These are phyloP conservation scores for Ceratina calcarata DNA, from an alignment of 1,140 invertebrate genomes.

Conservation along the genomic window DNA sequence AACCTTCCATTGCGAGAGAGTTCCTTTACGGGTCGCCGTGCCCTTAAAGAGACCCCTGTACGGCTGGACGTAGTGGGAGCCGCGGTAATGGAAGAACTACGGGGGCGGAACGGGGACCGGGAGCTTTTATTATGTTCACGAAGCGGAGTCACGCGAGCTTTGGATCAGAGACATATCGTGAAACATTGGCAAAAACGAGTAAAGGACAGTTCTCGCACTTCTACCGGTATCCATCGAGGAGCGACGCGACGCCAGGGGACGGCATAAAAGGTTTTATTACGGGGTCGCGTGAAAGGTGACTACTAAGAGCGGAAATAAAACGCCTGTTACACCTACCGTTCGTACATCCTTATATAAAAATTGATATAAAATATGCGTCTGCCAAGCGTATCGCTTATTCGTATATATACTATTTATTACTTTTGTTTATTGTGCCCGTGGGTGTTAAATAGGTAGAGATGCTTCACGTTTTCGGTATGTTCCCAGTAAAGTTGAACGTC, in stretches of 20 bases:
- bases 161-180: conserved; percentile 37
- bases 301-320: conserved; percentile 49
- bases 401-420: background rate
- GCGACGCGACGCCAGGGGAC: background rate
- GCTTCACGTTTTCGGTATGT: too few species aligned
- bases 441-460: too few species aligned
- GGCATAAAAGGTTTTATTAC: conserved; percentile 64
- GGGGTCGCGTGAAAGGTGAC: conserved; percentile 29
- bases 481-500: too few species aligned
- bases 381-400: background rate
- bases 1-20: conserved; percentile 4
- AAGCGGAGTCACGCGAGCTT: conserved; percentile 55
- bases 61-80: conserved; percentile 6
- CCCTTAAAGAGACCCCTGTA: conserved; percentile 34
- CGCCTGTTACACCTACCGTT: conserved; percentile 45
- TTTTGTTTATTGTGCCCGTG: too few species aligned
- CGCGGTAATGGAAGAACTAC: conserved; percentile 41
- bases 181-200: conserved; percentile 48
- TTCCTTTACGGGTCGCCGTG: background rate
- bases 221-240: conserved; percentile 9
- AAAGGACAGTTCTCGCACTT: conserved; percentile 36
- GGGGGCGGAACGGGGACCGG: conserved; percentile 27
- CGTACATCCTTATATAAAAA: background rate
- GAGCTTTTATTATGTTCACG: conserved; percentile 57
- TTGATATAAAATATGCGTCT: background rate